phyloP scores from a whole-genome alignment of 2,797 vertebrate species.

The Leuciscus waleckii region DNA sequence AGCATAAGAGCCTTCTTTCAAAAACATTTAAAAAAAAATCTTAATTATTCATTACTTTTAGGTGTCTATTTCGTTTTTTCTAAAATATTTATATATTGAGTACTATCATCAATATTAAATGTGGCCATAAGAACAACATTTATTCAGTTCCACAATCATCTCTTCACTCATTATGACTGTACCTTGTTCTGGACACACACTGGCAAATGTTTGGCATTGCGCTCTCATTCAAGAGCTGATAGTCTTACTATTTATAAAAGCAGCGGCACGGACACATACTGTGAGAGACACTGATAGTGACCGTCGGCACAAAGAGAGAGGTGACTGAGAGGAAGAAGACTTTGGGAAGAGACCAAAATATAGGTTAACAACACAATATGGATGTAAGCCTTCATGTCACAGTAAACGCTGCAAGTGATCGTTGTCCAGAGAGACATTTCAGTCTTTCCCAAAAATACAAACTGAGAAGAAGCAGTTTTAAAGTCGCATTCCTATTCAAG shows the following conservation, averaged over 20 bases:
- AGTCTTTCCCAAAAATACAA: background rate
- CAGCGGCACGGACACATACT: background rate
- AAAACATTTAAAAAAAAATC: background rate
- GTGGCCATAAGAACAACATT: no score
- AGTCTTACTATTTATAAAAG: constrained; percentile 26
- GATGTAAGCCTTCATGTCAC: background rate
- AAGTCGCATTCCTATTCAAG: no score
- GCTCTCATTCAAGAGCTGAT: constrained; percentile 14
- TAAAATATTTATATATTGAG: background rate
- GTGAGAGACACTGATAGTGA: constrained; percentile 18
- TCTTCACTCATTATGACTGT: background rate
- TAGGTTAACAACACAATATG: background rate
- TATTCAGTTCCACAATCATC: background rate
- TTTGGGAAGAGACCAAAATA: background rate
- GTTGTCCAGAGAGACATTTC: background rate
- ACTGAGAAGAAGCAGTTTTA: background rate
- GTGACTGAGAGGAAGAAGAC: background rate
- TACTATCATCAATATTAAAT: background rate
- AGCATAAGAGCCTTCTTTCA: background rate
- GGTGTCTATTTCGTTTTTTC: background rate
- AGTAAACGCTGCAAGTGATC: background rate
- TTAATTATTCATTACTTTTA: background rate
- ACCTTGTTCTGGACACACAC: background rate
- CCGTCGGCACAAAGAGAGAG: background rate
- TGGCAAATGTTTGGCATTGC: background rate